Conservation (phyloP, 1,140 invertebrate genomes). For the Megalopta genalis region DNA sequence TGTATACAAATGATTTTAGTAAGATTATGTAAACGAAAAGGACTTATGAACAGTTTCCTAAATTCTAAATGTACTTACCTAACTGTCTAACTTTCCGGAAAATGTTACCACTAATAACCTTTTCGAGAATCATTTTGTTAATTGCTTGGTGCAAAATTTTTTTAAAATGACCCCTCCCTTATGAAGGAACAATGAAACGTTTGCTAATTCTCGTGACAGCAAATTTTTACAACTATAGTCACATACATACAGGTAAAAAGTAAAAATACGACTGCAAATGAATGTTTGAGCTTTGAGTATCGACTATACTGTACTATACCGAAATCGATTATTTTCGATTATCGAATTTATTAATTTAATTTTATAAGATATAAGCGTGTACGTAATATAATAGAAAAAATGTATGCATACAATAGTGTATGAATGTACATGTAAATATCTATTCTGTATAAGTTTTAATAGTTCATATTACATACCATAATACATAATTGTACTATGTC, state of each 20-base stretch:
- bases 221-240: slow-evolving; percentile 1
- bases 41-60: not conserved
- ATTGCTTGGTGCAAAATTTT: not conserved
- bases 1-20: not conserved
- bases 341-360: slow-evolving; percentile 13
- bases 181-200: not conserved
- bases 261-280: slow-evolving; percentile 8
- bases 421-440: too few relatives aligned
- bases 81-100: slow-evolving; percentile 50
- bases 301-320: not conserved
- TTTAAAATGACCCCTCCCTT: not conserved
- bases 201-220: slow-evolving; percentile 3
- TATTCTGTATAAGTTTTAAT: too few relatives aligned
- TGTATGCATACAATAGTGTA: too few relatives aligned
- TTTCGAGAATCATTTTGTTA: slow-evolving; percentile 62
- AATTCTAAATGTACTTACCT: slow-evolving; percentile 35
- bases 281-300: not conserved
- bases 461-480: too few relatives aligned
- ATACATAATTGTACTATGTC: too few relatives aligned
- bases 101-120: slow-evolving; percentile 36
- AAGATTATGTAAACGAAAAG: slow-evolving; percentile 49
- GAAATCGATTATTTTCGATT: slow-evolving; percentile 1
- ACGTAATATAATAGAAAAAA: too few relatives aligned
- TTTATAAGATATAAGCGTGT: not conserved
- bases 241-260: not conserved